These are phyloP conservation scores for Chaetura pelagica DNA, from an alignment of 2,113 vertebrate genomes.

Conservation along the genomic window DNA sequence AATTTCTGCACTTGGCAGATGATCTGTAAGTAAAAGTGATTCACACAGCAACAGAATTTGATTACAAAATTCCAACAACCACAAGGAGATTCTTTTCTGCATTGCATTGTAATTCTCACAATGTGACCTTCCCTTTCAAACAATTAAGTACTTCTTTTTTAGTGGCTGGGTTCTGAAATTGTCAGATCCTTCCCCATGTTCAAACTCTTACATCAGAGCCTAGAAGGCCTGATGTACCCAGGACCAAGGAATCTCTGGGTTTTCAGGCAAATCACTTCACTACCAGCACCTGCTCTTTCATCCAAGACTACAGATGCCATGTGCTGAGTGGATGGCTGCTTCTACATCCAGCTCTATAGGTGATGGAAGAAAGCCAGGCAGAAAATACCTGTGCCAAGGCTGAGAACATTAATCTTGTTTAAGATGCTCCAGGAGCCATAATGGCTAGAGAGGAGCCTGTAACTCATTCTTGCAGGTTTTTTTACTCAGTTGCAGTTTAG, in stretches of 20 bases:
- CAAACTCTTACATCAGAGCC: not conserved
- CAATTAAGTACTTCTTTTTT: not conserved
- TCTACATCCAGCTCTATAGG: not conserved
- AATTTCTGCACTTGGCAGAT: not conserved
- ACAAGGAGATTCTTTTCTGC: not conserved
- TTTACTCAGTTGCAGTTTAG: not conserved
- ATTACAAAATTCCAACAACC: not conserved
- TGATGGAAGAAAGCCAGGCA: not conserved
- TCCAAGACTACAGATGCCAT: not conserved
- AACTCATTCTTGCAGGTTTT: not conserved
- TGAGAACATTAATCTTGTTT: not conserved
- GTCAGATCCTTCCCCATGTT: not conserved
- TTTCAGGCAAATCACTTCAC: not conserved
- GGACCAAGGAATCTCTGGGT: not conserved
- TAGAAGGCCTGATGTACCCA: not conserved
- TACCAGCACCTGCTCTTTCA: not conserved
- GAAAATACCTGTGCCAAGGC: not conserved
- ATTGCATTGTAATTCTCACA: not conserved
- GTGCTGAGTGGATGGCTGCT: not conserved
- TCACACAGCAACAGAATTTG: not conserved
- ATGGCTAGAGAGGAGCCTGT: not conserved
- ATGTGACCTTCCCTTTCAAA: not conserved
- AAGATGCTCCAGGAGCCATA: not conserved
- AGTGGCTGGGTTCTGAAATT: not conserved
- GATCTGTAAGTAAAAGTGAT: conserved; percentile 40